Evolutionary conservation across 2,888 invertebrate species (phyloP).

Genomic region (Coenonympha glycerion): DNA sequence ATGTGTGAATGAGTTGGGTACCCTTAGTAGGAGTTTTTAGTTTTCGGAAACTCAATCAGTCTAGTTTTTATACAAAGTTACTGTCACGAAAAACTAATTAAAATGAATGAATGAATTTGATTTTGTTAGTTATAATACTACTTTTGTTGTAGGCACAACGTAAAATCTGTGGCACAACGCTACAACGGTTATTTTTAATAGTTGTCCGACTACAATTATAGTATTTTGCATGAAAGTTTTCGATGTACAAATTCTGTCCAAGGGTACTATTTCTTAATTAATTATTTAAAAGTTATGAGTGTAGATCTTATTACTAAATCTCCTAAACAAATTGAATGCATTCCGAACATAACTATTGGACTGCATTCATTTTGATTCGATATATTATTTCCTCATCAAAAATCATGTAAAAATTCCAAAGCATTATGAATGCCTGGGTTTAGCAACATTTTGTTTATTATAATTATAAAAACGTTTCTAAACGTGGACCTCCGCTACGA

Average conservation of each 20-base stretch:
- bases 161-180: no score
- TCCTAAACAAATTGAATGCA: conserved; percentile 60
- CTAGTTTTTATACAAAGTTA: no score
- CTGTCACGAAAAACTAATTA: no score
- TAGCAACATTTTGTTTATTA: conserved; percentile 42
- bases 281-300: conserved; percentile 33
- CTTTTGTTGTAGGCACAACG: no score
- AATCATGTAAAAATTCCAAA: conserved; percentile 41
- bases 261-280: conserved; percentile 43
- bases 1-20: conserved; percentile 26
- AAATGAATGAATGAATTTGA: no score
- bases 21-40: no score
- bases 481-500: conserved; percentile 45
- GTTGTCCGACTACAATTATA: no score
- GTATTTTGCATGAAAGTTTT: no score
- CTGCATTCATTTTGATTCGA: conserved; percentile 54
- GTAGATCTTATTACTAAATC: conserved; percentile 22
- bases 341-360: conserved; percentile 26
- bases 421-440: conserved; percentile 64
- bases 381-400: conserved; percentile 27
- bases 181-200: no score
- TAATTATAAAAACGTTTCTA: conserved; percentile 46
- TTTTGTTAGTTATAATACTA: no score
- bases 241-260: no score
- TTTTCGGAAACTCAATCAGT: no score